phyloP scores from a whole-genome alignment of 2,113 vertebrate genomes.

The Empidonax traillii region DNA sequence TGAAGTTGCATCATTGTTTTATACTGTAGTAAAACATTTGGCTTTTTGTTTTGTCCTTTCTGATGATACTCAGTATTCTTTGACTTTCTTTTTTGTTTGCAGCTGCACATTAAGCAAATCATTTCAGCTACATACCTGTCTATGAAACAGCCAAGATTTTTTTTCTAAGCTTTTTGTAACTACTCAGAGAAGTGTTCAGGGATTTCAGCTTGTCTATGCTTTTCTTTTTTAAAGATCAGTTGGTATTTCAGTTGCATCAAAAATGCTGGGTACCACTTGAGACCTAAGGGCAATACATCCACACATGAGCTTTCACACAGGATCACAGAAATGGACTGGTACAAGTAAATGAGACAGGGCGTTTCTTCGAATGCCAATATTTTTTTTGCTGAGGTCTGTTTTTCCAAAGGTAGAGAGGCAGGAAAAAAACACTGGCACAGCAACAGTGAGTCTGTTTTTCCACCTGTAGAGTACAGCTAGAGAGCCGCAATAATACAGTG shows the following conservation, averaged over 20 bases:
- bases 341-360: background rate
- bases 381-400: slow-evolving; percentile 31
- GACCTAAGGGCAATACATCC: background rate
- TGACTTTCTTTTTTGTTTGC: background rate
- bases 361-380: background rate
- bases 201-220: background rate
- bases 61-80: background rate
- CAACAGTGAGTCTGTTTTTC: background rate
- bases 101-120: background rate
- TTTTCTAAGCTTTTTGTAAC: background rate
- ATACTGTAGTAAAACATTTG: background rate
- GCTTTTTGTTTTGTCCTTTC: background rate
- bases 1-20: background rate
- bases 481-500: background rate
- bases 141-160: background rate
- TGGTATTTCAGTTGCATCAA: background rate
- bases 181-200: background rate
- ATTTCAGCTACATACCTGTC: background rate
- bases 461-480: background rate
- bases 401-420: slow-evolving; percentile 6
- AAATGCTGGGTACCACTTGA: background rate
- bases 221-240: background rate
- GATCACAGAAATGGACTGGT: background rate
- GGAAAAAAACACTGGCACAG: background rate
- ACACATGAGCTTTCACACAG: background rate